These are phyloP conservation scores for Heptranchias perlo DNA, from an alignment of 2,113 vertebrate species.

Conservation along the genomic window DNA sequence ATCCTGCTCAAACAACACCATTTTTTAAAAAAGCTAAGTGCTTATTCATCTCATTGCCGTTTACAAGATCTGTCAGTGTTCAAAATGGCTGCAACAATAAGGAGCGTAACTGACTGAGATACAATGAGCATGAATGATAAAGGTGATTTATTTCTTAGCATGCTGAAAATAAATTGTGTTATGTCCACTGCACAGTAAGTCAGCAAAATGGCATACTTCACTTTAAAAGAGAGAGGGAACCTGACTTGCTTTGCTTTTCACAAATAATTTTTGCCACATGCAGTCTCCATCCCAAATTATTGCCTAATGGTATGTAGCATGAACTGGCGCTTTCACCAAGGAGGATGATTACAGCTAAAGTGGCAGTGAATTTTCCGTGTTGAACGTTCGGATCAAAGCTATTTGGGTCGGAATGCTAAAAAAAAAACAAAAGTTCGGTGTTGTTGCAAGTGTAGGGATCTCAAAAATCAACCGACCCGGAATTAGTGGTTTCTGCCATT, in stretches of 20 bases:
- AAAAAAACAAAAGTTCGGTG: not conserved
- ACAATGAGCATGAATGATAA: not conserved
- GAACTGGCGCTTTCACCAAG: not conserved
- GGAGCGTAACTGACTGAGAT: not conserved
- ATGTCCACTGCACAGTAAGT: not conserved
- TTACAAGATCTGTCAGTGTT: not conserved
- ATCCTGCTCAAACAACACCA: not conserved
- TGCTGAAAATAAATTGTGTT: not conserved
- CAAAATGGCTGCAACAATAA: not conserved
- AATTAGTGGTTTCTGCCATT: not conserved
- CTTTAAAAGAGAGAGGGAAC: not conserved
- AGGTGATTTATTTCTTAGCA: not conserved
- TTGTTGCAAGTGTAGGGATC: not conserved
- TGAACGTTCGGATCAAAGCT: not conserved
- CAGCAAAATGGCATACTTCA: not conserved
- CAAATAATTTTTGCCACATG: not conserved
- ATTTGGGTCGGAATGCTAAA: not conserved
- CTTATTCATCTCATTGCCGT: not conserved
- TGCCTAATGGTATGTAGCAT: not conserved
- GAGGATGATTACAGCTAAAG: not conserved
- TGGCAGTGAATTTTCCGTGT: not conserved
- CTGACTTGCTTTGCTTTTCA: not conserved
- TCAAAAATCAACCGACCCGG: not conserved
- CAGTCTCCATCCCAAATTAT: not conserved
- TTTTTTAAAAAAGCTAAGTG: not conserved